Conservation (phyloP, 2,797 vertebrate species). For the Hypotaenidia okinawae region DNA sequence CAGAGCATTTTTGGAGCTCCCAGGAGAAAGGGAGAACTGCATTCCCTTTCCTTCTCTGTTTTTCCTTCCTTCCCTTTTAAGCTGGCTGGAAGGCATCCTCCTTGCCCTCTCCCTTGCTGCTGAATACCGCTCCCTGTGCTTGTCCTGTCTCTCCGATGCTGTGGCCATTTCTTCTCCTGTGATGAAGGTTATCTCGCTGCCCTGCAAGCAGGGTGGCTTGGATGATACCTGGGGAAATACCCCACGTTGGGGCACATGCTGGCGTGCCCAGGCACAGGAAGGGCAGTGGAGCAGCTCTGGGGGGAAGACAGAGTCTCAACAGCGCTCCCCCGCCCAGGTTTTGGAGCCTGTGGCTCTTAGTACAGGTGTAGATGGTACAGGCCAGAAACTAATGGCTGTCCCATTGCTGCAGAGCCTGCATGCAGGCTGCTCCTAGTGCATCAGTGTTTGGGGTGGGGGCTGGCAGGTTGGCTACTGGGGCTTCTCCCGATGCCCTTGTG, state of each 20-base stretch:
- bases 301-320: not conserved
- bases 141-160: not conserved
- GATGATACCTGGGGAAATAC: not conserved
- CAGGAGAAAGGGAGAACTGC: not conserved
- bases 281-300: not conserved
- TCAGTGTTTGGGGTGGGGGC: not conserved
- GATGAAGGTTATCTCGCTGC: not conserved
- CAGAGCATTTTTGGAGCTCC: not conserved
- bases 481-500: not conserved
- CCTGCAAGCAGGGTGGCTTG: accelerated
- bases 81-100: not conserved
- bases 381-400: not conserved
- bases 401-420: not conserved
- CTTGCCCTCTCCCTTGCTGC: not conserved
- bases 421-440: not conserved
- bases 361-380: not conserved
- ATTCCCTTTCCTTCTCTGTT: not conserved
- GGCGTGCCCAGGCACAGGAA: accelerated
- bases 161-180: not conserved
- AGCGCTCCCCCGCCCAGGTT: not conserved
- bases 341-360: not conserved
- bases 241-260: accelerated
- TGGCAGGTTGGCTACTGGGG: not conserved
- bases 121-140: not conserved
- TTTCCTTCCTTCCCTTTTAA: not conserved